Percentiles rank a stretch among this genome's conserved stretches.
Conservation (phyloP, 64 coral and sea anemone genomes). For the Exaiptasia diaphana region DNA sequence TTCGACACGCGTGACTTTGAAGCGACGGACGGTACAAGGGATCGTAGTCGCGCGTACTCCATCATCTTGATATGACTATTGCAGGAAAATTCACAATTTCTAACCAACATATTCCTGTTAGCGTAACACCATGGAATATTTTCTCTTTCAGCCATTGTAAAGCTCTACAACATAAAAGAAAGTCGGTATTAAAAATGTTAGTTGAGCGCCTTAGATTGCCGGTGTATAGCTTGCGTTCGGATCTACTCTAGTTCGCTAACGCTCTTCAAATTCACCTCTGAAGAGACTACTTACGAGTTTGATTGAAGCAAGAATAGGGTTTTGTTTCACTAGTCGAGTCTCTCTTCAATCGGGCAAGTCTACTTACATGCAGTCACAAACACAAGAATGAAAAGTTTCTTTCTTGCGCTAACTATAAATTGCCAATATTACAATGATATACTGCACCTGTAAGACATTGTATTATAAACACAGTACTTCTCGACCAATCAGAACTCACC, state of each 20-base stretch:
- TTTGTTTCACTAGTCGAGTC: too few species aligned
- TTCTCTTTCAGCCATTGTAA: slow-evolving; percentile 52
- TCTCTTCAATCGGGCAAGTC: too few species aligned
- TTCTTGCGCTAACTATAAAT: slow-evolving; percentile 99
- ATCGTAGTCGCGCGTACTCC: slow-evolving; percentile 82
- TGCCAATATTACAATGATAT: slow-evolving; percentile 98
- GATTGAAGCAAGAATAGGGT: too few species aligned
- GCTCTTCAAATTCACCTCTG: too few species aligned
- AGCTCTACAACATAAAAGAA: slow-evolving; percentile 52
- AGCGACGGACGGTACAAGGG: slow-evolving; percentile 78
- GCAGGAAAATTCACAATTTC: slow-evolving; percentile 60
- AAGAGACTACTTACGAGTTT: too few species aligned
- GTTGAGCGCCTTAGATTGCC: too few species aligned
- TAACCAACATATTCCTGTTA: slow-evolving; percentile 38
- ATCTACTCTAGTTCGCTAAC: too few species aligned
- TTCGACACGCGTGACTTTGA: slow-evolving; percentile 72
- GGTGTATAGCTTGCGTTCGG: too few species aligned
- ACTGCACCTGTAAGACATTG: slow-evolving; percentile 96
- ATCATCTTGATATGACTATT: slow-evolving; percentile 79
- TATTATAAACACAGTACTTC: slow-evolving; percentile 71
- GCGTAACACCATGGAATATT: not conserved
- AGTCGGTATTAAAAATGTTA: not conserved
- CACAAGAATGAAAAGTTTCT: slow-evolving; percentile 81
- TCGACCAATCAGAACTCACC: slow-evolving; percentile 52
- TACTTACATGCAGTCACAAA: slow-evolving; percentile 59